Evolutionary conservation across 2,888 invertebrate species (phyloP).

Genomic region (Metalampra italica): DNA sequence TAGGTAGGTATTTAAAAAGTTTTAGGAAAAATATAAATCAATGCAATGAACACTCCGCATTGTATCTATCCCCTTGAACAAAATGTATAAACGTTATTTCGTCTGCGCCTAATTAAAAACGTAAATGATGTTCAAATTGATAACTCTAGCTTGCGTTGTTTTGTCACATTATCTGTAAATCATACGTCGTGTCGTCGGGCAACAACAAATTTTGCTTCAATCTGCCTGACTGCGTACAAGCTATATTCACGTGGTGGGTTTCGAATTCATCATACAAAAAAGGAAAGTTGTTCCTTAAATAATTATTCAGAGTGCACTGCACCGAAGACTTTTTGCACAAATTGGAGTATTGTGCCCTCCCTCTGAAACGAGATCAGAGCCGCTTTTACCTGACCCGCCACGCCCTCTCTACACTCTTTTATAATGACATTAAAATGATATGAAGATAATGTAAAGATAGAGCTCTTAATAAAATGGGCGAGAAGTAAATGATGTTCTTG

Average conservation of each 20-base stretch:
- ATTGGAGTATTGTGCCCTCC: slow-evolving; percentile 49
- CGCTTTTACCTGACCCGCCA: slow-evolving; percentile 30
- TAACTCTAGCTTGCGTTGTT: no score
- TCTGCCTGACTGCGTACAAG: not conserved
- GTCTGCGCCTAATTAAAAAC: no score
- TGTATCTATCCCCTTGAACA: no score
- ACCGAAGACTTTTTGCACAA: slow-evolving; percentile 33
- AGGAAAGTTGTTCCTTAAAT: slow-evolving; percentile 38
- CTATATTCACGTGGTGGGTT: slow-evolving; percentile 24
- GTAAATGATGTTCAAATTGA: no score
- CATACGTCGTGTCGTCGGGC: no score
- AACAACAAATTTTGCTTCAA: no score
- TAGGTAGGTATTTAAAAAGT: no score
- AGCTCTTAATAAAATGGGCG: slow-evolving; percentile 35
- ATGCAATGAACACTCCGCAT: no score
- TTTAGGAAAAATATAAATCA: no score
- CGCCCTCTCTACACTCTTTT: slow-evolving; percentile 26
- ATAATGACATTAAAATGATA: slow-evolving; percentile 22
- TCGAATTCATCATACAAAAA: slow-evolving; percentile 30
- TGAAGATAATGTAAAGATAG: slow-evolving; percentile 27
- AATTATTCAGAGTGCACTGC: slow-evolving; percentile 33
- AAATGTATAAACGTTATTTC: no score
- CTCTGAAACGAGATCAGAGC: slow-evolving; percentile 40
- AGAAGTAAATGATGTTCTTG: slow-evolving; percentile 44
- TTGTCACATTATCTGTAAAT: no score